Conservation (phyloP, 2,797 vertebrate species). For the Falco cherrug region DNA sequence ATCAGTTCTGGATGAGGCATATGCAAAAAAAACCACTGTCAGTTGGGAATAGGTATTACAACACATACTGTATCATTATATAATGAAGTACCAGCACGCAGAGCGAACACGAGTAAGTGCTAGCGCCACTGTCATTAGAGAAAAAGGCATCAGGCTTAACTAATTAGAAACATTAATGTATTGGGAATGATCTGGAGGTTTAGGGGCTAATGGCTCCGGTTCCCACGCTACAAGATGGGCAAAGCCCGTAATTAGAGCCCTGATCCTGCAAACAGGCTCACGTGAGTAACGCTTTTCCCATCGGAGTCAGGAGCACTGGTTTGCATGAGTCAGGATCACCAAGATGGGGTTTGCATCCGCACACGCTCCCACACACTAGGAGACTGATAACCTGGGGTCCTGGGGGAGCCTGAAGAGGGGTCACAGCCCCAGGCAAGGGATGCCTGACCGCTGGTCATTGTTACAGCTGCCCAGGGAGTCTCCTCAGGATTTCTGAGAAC, state of each 20-base stretch:
- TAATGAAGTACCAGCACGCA: conserved; percentile 11
- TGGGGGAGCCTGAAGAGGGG: accelerated
- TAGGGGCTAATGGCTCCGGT: not conserved
- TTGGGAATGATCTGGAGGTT: conserved; percentile 24
- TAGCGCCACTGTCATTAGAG: not conserved
- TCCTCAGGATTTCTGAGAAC: too few species aligned
- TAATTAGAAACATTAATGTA: conserved; percentile 33
- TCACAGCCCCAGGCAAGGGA: accelerated
- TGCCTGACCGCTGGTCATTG: accelerated
- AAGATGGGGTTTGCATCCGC: not conserved
- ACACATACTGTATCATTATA: not conserved
- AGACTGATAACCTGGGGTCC: accelerated
- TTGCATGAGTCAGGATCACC: not conserved
- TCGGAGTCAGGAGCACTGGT: not conserved
- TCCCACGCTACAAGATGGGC: conserved; percentile 15
- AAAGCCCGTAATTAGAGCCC: conserved; percentile 31
- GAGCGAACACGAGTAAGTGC: not conserved
- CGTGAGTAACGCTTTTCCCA: not conserved
- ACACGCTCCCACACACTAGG: accelerated
- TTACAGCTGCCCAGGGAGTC: accelerated
- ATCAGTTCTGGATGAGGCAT: not conserved
- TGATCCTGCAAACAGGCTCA: not conserved
- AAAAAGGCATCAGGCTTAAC: not conserved
- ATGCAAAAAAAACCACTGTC: not conserved
- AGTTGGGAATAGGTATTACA: not conserved